phyloP scores from a whole-genome alignment of 2,113 vertebrate genomes.

The Shinisaurus crocodilurus region DNA sequence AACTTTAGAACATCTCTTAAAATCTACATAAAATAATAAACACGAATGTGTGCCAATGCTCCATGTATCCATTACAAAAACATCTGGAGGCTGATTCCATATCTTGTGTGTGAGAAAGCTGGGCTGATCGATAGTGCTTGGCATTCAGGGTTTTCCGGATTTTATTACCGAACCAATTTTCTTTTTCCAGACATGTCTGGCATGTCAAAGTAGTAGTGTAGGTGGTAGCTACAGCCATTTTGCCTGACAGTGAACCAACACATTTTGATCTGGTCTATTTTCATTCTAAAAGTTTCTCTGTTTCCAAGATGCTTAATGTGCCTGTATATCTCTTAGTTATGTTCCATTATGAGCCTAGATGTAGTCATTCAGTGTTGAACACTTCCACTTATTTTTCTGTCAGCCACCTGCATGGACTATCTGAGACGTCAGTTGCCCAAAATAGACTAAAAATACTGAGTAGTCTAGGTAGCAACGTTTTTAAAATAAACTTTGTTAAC shows the following conservation, averaged over 20 bases:
- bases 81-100: neutral
- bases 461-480: neutral
- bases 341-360: neutral
- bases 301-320: neutral
- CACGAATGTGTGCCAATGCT: neutral
- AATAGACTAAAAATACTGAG: fast-evolving
- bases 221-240: constrained; percentile 1
- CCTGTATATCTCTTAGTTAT: neutral
- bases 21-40: constrained; percentile 3
- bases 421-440: neutral
- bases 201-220: fast-evolving
- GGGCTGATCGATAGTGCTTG: fast-evolving
- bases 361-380: neutral
- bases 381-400: neutral
- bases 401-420: neutral
- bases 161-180: fast-evolving
- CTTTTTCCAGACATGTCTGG: neutral
- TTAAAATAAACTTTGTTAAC: fast-evolving
- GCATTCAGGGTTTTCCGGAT: fast-evolving
- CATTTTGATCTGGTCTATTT: neutral
- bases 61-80: neutral
- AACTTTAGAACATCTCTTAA: neutral
- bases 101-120: neutral
- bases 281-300: neutral
- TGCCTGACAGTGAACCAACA: fast-evolving